A percentile compares a stretch with the other conserved stretches of the same genome.
These are phyloP conservation scores for Nomada lathburiana DNA, from an alignment of 2,888 invertebrate species.

Conservation along the genomic window DNA sequence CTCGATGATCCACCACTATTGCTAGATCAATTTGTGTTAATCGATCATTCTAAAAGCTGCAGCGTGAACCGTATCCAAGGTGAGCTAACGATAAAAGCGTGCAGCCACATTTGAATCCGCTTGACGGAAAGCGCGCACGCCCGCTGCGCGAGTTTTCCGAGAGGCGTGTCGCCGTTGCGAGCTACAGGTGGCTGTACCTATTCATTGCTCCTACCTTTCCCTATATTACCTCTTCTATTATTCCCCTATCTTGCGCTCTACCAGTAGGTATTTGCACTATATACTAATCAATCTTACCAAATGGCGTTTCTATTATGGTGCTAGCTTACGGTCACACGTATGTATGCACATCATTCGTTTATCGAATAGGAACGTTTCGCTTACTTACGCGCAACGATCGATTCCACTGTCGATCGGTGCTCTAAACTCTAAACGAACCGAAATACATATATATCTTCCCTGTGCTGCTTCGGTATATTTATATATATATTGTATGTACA, in stretches of 20 bases:
- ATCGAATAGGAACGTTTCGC: background rate
- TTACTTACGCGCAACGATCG: background rate
- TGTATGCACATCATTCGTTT: no score
- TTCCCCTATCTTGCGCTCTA: background rate
- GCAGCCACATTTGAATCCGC: background rate
- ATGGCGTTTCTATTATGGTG: background rate
- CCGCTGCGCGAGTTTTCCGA: slow-evolving; percentile 62
- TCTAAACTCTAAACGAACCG: no score
- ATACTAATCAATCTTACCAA: background rate
- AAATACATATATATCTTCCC: no score
- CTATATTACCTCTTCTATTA: slow-evolving; percentile 14
- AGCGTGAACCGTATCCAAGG: no score
- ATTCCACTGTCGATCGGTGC: background rate
- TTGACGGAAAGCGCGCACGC: slow-evolving; percentile 43
- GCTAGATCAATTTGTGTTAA: background rate
- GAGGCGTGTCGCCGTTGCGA: slow-evolving; percentile 68
- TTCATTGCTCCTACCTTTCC: slow-evolving; percentile 46
- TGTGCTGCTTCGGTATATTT: no score
- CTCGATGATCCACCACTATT: no score
- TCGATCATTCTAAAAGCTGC: background rate
- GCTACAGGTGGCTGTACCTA: slow-evolving; percentile 69
- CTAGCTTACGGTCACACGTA: no score
- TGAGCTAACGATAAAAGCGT: background rate
- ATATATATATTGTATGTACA: no score
- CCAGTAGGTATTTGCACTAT: no score